Evolutionary conservation across 2,888 invertebrate genomes (phyloP).

Genomic region (Standfussiana lucernea): DNA sequence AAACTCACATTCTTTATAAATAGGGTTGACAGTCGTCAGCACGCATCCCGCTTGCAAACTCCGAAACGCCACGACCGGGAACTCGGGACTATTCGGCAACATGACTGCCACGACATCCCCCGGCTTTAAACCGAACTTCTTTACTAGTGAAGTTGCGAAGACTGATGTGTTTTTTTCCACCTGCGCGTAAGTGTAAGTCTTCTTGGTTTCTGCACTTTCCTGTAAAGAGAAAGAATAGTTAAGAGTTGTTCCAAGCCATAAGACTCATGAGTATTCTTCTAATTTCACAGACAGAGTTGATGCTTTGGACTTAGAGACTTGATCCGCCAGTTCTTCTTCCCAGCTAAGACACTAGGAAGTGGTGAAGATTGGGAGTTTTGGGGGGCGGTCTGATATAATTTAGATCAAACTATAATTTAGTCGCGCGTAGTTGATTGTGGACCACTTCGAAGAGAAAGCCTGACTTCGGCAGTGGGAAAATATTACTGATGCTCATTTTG

Average conservation of each 20-base stretch:
- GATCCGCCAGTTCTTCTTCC: neutral
- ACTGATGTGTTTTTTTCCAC: constrained; percentile 90
- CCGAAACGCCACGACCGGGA: constrained; percentile 92
- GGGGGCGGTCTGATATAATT: neutral
- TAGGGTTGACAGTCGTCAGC: constrained; percentile 94
- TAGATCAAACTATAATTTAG: too few species aligned
- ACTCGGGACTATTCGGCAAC: constrained; percentile 94
- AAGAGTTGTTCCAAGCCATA: neutral
- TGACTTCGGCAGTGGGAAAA: neutral
- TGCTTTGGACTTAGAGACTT: neutral
- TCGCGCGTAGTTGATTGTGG: neutral
- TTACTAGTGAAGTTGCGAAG: constrained; percentile 92
- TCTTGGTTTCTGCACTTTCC: constrained; percentile 87
- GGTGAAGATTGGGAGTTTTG: neutral
- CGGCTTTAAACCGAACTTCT: constrained; percentile 91
- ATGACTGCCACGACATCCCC: constrained; percentile 93
- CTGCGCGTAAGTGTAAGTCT: constrained; percentile 84
- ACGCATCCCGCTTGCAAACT: constrained; percentile 93
- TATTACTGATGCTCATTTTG: neutral
- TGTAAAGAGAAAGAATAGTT: constrained; percentile 67
- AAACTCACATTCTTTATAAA: constrained; percentile 92
- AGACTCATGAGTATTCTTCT: neutral
- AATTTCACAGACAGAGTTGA: neutral
- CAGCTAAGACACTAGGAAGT: neutral
- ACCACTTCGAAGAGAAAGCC: neutral